Conservation (phyloP, 2,113 vertebrate species). For the Serinus canaria region DNA sequence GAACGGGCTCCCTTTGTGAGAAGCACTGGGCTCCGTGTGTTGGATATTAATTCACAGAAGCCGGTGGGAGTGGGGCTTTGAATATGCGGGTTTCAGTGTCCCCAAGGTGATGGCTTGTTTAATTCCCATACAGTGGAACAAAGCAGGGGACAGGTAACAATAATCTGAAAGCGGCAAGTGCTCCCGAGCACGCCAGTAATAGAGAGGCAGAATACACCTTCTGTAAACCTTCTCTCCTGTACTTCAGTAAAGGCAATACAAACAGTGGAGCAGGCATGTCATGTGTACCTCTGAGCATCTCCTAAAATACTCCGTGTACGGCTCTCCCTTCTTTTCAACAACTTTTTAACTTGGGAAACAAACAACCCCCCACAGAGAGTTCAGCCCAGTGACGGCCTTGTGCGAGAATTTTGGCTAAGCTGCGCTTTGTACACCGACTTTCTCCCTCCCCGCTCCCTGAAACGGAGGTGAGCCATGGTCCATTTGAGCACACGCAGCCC, state of each 20-base stretch:
- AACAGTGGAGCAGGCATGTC: neutral
- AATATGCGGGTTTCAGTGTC: neutral
- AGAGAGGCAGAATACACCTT: neutral
- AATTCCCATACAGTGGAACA: neutral
- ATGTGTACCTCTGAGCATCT: neutral
- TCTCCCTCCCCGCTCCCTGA: neutral
- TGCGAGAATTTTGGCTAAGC: neutral
- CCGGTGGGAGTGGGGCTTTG: neutral
- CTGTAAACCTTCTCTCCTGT: neutral
- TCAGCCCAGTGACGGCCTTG: neutral
- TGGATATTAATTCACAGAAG: neutral
- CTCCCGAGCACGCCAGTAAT: neutral
- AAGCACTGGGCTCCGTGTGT: neutral
- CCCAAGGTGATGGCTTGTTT: neutral
- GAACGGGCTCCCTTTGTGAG: neutral
- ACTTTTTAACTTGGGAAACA: neutral
- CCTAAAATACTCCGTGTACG: neutral
- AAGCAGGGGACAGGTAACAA: neutral
- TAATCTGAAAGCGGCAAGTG: neutral
- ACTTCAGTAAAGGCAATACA: neutral
- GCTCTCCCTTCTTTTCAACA: neutral
- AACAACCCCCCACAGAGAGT: neutral
- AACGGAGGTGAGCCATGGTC: conserved; percentile 3
- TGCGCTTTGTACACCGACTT: neutral
- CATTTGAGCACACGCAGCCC: conserved; percentile 62